Evolutionary conservation across 1,140 invertebrate genomes (phyloP), one percentile per base, ranked within the genome.

Genomic region (Drosophila rhopaloa): DNA sequence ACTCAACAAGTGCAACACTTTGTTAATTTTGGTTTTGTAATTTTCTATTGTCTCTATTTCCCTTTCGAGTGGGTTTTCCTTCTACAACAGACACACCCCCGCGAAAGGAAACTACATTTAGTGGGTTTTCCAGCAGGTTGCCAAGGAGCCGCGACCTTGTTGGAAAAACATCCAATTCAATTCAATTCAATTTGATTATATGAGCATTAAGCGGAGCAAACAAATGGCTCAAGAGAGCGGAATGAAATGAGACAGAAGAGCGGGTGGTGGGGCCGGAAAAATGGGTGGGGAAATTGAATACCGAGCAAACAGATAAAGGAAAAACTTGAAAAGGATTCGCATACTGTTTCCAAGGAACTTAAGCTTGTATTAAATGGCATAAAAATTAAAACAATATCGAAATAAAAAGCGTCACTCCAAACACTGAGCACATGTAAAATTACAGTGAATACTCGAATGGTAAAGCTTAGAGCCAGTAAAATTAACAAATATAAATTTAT

Each of bases 191-290:
- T 67, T 72, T 54, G 66, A 72, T 72, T 71, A 71, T 47, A 67
- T 66, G 63, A 19, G 60, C 44, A 66, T 67, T 67, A 43, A 29
- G 62, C 44, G 27, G 46, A 53, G 46, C 68, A 72, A 72, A 72
- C 66, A 72, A 72, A 58, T 71, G 68, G 68, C 66, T 55, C 55
- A 61, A 43, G 70, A 75, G 59, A 75, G 59, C 68, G 68, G 68
- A 72, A 72, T 71, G 19, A 55, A 63, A 65, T 48, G 53, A 56
- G 68, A 75, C 60, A 55, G 50, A 27, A 40, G 56, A 35, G 32
- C 5, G 8, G 29, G 29, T 32, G 8, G 0, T 1, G n/a, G 53
- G 16, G 14, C 16, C 19, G 19, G 40, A 14, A 46, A 71, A 35
- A 29, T 38, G 38, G 53, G 41, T 35, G 43, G 24, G 63, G 71